Percentiles rank a stretch among this genome's conserved stretches.
phyloP scores from a whole-genome alignment of 2,113 vertebrate genomes.

The Bos indicus region DNA sequence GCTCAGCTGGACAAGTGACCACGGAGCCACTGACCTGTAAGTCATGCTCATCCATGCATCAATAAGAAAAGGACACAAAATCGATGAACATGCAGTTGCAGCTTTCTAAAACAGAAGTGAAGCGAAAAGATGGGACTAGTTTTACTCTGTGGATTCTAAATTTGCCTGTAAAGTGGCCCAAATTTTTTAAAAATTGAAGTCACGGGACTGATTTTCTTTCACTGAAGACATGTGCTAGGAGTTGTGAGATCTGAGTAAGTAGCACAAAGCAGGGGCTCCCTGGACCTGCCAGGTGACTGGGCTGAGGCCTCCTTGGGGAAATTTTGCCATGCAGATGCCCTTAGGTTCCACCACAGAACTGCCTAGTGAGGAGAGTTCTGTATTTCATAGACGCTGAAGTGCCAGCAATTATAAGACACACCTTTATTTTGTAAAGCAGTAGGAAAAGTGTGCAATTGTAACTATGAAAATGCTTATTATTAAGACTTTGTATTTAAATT shows the following conservation, averaged over 20 bases:
- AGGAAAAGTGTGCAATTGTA: background rate
- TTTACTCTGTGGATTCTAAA: background rate
- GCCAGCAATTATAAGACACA: background rate
- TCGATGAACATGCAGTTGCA: background rate
- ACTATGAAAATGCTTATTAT: background rate
- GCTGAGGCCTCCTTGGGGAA: background rate
- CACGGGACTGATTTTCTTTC: background rate
- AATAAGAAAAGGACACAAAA: background rate
- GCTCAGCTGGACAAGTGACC: fast-evolving
- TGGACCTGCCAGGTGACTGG: background rate
- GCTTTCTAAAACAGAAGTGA: background rate
- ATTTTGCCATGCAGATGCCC: background rate
- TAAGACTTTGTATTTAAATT: background rate
- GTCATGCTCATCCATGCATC: fast-evolving
- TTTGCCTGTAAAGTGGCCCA: background rate
- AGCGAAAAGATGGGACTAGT: background rate
- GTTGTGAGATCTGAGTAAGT: background rate
- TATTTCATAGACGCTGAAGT: background rate
- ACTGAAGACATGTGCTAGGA: background rate
- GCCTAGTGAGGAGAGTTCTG: background rate
- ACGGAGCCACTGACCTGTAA: background rate
- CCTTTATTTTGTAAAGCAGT: background rate
- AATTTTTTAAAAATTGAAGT: background rate
- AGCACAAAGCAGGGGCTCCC: background rate
- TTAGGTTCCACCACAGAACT: background rate